Evolutionary conservation across 1,140 invertebrate genomes (phyloP).

Genomic region (Condylostylus longicornis): DNA sequence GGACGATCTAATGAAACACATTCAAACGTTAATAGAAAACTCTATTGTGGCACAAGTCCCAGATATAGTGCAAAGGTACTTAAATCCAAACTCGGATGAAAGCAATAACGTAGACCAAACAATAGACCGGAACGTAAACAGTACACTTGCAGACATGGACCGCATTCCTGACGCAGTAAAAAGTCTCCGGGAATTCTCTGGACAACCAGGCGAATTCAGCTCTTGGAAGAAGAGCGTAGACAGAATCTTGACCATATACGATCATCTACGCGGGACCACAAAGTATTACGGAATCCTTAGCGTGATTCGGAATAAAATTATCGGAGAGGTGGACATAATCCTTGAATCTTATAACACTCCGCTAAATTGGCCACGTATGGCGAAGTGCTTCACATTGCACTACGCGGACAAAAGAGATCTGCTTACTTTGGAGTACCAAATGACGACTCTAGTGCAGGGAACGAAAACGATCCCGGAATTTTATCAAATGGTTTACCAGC

Average conservation of each 20-base stretch:
- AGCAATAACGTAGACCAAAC: too few species aligned
- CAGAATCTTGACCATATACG: conserved; percentile 3
- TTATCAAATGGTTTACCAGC: conserved; percentile 9
- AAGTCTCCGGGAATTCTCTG: conserved; percentile 3
- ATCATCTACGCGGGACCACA: conserved; percentile 1
- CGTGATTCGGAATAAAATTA: conserved; percentile 10
- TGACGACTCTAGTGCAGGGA: conserved; percentile 6
- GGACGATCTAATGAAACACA: too few species aligned
- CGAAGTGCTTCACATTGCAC: conserved; percentile 7
- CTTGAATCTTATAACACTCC: conserved; percentile 10
- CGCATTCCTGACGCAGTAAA: conserved; percentile 4
- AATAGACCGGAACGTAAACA: too few species aligned
- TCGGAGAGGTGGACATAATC: conserved; percentile 5
- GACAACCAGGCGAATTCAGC: conserved; percentile 2
- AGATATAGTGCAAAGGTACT: too few species aligned
- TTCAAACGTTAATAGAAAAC: too few species aligned
- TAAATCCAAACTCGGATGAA: too few species aligned
- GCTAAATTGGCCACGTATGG: conserved; percentile 10
- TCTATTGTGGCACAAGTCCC: too few species aligned
- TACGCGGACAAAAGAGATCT: conserved; percentile 10
- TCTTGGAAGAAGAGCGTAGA: conserved; percentile 8
- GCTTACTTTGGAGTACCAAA: conserved; percentile 11
- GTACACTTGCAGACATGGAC: too few species aligned
- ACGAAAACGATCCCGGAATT: too few species aligned
- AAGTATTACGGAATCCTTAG: conserved; percentile 11